These are phyloP conservation scores for Leptestheria dahalacensis DNA, from an alignment of 1,140 invertebrate species.

Conservation along the genomic window DNA sequence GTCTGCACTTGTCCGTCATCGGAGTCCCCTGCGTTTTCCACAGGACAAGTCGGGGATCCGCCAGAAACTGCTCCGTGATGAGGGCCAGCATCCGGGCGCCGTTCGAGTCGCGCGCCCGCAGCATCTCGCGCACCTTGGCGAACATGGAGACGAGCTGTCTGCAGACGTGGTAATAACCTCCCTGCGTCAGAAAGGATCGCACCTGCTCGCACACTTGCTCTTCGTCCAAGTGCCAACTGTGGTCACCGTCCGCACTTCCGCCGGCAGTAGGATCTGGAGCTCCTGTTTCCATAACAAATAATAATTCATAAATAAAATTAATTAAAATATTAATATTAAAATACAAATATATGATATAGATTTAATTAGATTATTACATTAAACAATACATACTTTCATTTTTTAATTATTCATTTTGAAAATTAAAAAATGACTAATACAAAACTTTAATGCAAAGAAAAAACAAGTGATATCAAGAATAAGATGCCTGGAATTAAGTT, in stretches of 20 bases:
- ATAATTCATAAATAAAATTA: no score
- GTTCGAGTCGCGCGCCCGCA: conserved; percentile 65
- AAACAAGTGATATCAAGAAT: no score
- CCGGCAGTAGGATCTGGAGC: conserved; percentile 76
- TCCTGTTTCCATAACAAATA: conserved; percentile 33
- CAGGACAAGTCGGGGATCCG: conserved; percentile 56
- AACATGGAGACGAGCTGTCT: conserved; percentile 66
- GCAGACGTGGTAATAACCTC: conserved; percentile 61
- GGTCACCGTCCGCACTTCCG: conserved; percentile 63
- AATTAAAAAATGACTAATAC: no score
- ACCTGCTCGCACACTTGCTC: conserved; percentile 75
- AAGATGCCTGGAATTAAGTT: conserved; percentile 46
- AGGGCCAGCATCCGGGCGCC: conserved; percentile 67
- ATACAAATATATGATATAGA: no score
- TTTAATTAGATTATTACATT: no score
- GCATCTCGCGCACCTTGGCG: conserved; percentile 72
- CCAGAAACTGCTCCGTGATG: conserved; percentile 79
- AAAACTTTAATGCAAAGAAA: no score
- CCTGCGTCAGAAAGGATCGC: conserved; percentile 60
- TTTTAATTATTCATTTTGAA: no score
- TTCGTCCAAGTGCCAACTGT: conserved; percentile 73
- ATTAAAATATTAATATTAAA: no score
- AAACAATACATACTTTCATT: no score
- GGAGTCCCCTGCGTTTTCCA: conserved; percentile 63
- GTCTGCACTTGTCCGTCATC: conserved; percentile 68